Conservation (phyloP, 2,797 vertebrate species). For the Ctenosaura bakeri region DNA sequence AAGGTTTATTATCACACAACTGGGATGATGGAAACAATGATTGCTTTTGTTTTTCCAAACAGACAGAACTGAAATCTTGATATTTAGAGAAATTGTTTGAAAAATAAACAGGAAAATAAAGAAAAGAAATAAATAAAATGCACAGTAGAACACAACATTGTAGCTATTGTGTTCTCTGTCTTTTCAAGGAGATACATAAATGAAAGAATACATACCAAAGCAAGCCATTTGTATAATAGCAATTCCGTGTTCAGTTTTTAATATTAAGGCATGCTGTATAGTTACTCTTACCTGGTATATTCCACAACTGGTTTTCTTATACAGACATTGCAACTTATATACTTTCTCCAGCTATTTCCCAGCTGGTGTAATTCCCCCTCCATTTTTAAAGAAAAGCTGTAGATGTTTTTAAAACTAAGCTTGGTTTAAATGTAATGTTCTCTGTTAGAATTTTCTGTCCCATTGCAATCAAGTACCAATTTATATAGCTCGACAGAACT, state of each 20-base stretch:
- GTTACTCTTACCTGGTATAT: conserved; percentile 57
- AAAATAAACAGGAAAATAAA: conserved; percentile 35
- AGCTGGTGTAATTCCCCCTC: conserved; percentile 55
- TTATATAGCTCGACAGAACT: conserved; percentile 77
- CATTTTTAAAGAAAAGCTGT: conserved; percentile 63
- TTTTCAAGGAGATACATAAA: conserved; percentile 47
- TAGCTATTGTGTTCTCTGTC: conserved; percentile 63
- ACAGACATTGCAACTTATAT: conserved; percentile 33
- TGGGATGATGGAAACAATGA: conserved; percentile 66
- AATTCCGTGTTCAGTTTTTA: conserved; percentile 62
- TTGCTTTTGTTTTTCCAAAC: conserved; percentile 35
- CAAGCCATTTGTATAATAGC: conserved; percentile 52
- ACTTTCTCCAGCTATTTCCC: conserved; percentile 52
- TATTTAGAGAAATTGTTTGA: conserved; percentile 58
- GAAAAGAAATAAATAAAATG: conserved; percentile 36
- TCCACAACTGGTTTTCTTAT: conserved; percentile 52
- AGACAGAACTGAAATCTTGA: conserved; percentile 46
- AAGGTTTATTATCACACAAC: conserved; percentile 66
- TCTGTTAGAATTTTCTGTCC: conserved; percentile 73
- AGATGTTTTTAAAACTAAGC: conserved; percentile 52
- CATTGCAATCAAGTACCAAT: conserved; percentile 78
- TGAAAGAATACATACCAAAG: conserved; percentile 30
- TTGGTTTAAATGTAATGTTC: conserved; percentile 70
- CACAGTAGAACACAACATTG: conserved; percentile 53
- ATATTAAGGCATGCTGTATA: conserved; percentile 53